Conservation (phyloP, 2,888 invertebrate genomes). For the Nineta flava region DNA sequence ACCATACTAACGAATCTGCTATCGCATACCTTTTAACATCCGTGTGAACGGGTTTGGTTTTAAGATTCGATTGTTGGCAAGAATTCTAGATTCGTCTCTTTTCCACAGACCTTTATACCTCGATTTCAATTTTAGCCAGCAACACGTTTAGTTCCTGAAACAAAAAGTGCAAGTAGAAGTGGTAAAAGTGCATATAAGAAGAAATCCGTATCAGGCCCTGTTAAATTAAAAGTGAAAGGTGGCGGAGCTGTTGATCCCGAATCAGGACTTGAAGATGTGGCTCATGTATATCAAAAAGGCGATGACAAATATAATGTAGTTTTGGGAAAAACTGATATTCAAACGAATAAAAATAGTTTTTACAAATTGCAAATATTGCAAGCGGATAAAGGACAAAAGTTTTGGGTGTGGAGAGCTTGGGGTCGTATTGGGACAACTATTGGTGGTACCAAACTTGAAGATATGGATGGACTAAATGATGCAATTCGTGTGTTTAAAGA, state of each 20-base stretch:
- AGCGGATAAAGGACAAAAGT: constrained; percentile 46
- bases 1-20: no score
- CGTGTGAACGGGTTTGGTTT: no score
- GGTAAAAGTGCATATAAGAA: constrained; percentile 28
- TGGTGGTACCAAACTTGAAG: constrained; percentile 53
- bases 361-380: constrained; percentile 89
- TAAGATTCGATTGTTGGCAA: no score
- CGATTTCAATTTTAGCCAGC: constrained; percentile 18
- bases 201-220: constrained; percentile 37
- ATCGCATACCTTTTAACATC: no score
- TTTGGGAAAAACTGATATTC: constrained; percentile 72
- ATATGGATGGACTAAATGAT: constrained; percentile 28
- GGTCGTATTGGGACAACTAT: constrained; percentile 92
- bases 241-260: constrained; percentile 91
- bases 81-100: no score
- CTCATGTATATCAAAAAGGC: constrained; percentile 56
- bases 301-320: constrained; percentile 58
- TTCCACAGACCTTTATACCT: not conserved
- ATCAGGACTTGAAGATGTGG: constrained; percentile 56
- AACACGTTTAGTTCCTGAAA: constrained; percentile 21
- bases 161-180: constrained; percentile 14
- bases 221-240: constrained; percentile 54
- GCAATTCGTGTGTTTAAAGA: constrained; percentile 47
- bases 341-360: constrained; percentile 76
- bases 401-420: constrained; percentile 83